Percentiles rank a stretch among this genome's conserved stretches.
Evolutionary conservation across 2,113 vertebrate species (phyloP).

Genomic region (Nesogale talazaci): DNA sequence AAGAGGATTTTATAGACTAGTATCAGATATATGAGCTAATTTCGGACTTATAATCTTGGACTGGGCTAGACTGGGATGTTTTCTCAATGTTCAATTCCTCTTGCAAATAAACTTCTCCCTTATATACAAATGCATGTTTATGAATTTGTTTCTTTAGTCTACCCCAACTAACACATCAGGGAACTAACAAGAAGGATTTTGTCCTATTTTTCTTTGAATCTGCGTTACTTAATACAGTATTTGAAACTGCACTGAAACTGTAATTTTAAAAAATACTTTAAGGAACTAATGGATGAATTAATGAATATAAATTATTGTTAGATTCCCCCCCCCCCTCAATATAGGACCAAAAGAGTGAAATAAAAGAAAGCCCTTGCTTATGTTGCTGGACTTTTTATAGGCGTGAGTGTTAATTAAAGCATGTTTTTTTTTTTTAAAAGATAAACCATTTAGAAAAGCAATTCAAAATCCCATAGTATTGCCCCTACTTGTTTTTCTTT

Average conservation of each 20-base stretch:
- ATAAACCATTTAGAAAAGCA: slow-evolving; percentile 1
- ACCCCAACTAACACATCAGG: too few species aligned
- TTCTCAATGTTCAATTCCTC: too few species aligned
- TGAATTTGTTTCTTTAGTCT: too few species aligned
- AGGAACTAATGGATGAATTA: neutral
- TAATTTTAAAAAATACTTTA: neutral
- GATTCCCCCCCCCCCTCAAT: neutral
- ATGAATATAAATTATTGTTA: neutral
- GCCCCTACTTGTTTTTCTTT: neutral
- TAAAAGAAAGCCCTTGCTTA: neutral
- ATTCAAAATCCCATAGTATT: neutral
- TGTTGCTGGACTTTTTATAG: neutral
- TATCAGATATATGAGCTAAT: too few species aligned
- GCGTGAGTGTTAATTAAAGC: neutral
- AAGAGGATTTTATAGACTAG: too few species aligned
- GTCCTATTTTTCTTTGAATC: neutral
- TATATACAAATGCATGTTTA: too few species aligned
- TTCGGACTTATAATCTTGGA: too few species aligned
- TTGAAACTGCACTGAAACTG: neutral
- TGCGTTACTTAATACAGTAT: neutral
- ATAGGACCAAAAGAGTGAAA: neutral
- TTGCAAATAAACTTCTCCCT: too few species aligned
- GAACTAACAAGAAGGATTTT: neutral
- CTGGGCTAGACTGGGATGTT: too few species aligned
- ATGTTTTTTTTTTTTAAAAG: slow-evolving; percentile 36